Percentiles rank a stretch among this genome's conserved stretches.
These are phyloP conservation scores for Apostichopus leukothele DNA, from an alignment of 53 echinoderm and acorn worm species.

Conservation along the genomic window DNA sequence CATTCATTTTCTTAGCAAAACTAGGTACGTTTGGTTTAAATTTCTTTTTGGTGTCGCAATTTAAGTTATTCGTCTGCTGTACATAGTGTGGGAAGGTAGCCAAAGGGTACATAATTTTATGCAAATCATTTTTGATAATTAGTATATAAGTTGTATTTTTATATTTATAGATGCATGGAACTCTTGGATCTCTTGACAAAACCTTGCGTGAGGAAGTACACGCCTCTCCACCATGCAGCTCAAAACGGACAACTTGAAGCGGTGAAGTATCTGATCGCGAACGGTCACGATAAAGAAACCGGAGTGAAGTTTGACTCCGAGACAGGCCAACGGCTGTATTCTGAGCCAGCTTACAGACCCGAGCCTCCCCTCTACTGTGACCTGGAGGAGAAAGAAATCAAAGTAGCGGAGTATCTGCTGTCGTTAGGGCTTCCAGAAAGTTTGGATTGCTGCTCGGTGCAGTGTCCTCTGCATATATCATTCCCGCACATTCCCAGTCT, in stretches of 20 bases:
- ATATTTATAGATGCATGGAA: conserved; percentile 65
- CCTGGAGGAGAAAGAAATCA: conserved; percentile 12
- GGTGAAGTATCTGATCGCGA: conserved; percentile 62
- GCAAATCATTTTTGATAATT: no score
- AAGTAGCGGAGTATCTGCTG: conserved; percentile 37
- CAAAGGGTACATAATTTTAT: no score
- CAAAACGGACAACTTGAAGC: conserved; percentile 64
- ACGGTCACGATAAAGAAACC: conserved; percentile 71
- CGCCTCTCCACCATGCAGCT: conserved; percentile 80
- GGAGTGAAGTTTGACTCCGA: conserved; percentile 57
- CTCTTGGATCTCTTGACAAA: conserved; percentile 54
- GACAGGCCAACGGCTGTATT: neutral
- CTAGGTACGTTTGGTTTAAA: no score
- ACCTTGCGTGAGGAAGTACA: conserved; percentile 42
- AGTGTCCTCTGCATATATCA: conserved; percentile 49
- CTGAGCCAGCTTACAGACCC: neutral
- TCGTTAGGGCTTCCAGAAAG: conserved; percentile 13
- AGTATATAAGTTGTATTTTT: neutral
- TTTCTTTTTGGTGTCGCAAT: no score
- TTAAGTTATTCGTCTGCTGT: no score
- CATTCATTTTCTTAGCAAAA: neutral
- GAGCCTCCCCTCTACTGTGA: conserved; percentile 43
- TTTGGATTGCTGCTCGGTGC: conserved; percentile 11
- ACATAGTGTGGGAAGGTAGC: no score
- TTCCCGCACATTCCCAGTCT: conserved; percentile 12